A percentile compares a stretch with the other conserved stretches of the same genome.
Evolutionary conservation across 2,113 vertebrate genomes (phyloP).

Genomic region (Dicaeum eximium): DNA sequence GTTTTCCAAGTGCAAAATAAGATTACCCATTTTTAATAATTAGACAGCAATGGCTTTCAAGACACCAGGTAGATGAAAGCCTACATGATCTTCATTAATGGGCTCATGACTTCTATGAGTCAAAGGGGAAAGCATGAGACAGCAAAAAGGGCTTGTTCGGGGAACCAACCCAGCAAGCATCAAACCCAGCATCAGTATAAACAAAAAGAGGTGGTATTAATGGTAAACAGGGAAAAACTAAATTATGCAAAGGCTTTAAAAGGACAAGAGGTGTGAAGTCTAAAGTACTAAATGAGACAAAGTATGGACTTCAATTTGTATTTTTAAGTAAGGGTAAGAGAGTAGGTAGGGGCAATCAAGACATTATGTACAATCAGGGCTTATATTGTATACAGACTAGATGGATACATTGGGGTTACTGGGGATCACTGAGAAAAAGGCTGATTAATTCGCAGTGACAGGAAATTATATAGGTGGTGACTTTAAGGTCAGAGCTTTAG

Average conservation of each 20-base stretch:
- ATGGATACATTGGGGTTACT: not conserved
- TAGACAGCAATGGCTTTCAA: not conserved
- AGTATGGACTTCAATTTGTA: not conserved
- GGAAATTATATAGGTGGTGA: not conserved
- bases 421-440: not conserved
- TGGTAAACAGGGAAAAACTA: not conserved
- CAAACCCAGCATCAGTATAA: not conserved
- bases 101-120: not conserved
- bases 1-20: not conserved
- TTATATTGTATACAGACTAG: not conserved
- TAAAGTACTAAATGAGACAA: not conserved
- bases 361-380: not conserved
- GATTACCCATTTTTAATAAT: not conserved
- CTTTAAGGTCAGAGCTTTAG: not conserved
- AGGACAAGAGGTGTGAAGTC: not conserved
- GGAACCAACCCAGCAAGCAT: not conserved
- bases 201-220: not conserved
- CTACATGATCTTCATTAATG: not conserved
- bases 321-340: not conserved
- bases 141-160: not conserved
- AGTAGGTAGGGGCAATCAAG: not conserved
- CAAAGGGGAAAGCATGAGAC: not conserved
- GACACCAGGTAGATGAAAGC: not conserved
- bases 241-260: not conserved
- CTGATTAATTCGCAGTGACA: not conserved